Conservation (phyloP, 2,797 vertebrate species). For the Epinephelus awoara region DNA sequence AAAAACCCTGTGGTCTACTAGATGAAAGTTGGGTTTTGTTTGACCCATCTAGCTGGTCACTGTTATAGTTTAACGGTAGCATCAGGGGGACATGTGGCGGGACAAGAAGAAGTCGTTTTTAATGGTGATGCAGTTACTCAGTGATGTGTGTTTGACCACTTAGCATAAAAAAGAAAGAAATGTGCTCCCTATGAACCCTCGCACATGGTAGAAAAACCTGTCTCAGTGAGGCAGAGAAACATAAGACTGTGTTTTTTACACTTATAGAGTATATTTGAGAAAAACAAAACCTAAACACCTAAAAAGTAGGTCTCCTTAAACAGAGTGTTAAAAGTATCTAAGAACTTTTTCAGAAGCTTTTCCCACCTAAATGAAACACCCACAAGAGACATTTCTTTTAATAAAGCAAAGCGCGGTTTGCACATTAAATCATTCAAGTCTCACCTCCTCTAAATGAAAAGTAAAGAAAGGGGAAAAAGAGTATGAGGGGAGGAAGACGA, state of each 20-base stretch:
- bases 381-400: conserved; percentile 15
- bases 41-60: too few relatives aligned
- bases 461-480: neutral
- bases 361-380: conserved; percentile 1
- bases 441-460: conserved; percentile 15
- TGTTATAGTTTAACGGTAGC: too few relatives aligned
- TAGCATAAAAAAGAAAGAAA: neutral
- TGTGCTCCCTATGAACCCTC: neutral
- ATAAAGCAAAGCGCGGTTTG: conserved; percentile 33
- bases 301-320: conserved; percentile 16
- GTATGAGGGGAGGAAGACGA: neutral
- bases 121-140: neutral
- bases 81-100: too few relatives aligned
- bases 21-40: too few relatives aligned
- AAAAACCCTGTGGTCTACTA: too few relatives aligned
- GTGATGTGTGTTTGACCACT: neutral
- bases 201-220: neutral
- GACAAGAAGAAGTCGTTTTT: neutral
- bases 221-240: neutral
- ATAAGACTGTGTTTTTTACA: neutral
- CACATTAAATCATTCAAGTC: conserved; percentile 9
- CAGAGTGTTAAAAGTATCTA: neutral
- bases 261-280: neutral
- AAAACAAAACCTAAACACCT: conserved; percentile 8
- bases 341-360: conserved; percentile 22